Base-by-base conservation (phyloP, 1,140 invertebrate genomes). In the Apis cerana region DNA sequence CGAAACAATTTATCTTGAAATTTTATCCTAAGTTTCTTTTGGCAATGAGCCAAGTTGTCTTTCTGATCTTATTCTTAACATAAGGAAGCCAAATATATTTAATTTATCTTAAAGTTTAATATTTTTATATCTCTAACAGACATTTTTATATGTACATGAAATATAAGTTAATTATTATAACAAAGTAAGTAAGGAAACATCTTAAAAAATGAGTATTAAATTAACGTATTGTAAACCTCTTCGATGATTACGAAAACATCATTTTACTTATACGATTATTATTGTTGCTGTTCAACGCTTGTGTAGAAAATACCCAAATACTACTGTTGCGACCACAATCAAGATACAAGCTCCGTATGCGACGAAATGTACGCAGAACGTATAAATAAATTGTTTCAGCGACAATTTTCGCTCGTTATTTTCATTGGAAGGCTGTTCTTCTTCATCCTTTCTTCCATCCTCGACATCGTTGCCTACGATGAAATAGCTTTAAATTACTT, bases 301-400 rank as follows among this genome's bases (percentile, higher is more conserved):
- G 61, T 58, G 68, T 12, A 81, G 75, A 15, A 74, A 85, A 65
- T 88, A 89, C 59, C 69, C 82, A 27, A 61, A 54, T 0, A 76
- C 21, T 3, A 87, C 19, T 54, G 82, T 71, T 1, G 19, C 65
- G 1, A 64, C 56, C 12, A 83, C 54, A 58, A 89, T 90, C 54
- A 58, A 15, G 12, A 80, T 19, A 21, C 72, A 89, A 17, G 80
- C 71, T 15, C 62, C 17, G n/a, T 78, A 83, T 5, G 82, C 88
- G 23, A 74, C 80, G 0, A 85, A 48, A 61, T 85, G 80, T 27
- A 91, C 74, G 58, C 83, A 82, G 15, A 80, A 78, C 2, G 61
- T 43, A 50, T 89, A 89, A 19, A 85, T 13, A 33, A 83, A 5
- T 54, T 59, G n/a, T 5, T 59, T 74, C 64, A 65, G 58, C 59